Conservation (phyloP, 2,113 vertebrate species). For the Macaca nemestrina region DNA sequence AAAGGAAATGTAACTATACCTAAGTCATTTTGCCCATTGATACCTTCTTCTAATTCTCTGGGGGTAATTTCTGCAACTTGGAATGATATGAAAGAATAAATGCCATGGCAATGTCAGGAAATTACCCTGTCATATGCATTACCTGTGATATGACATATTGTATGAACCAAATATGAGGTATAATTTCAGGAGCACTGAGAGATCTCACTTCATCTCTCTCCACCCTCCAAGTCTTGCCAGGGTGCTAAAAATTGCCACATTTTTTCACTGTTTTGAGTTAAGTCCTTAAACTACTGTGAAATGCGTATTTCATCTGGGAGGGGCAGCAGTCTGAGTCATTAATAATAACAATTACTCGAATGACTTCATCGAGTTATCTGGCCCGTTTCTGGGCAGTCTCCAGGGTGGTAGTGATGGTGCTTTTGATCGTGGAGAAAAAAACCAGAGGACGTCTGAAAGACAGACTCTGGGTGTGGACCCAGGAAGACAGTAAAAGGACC, state of each 20-base stretch:
- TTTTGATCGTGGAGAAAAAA: constrained; percentile 51
- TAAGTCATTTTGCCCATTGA: background rate
- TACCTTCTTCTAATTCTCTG: background rate
- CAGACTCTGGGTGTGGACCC: constrained; percentile 55
- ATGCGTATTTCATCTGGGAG: constrained; percentile 28
- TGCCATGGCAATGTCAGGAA: too few relatives aligned
- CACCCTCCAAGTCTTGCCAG: background rate
- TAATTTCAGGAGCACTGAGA: background rate
- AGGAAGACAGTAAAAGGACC: constrained; percentile 41
- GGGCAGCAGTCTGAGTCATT: constrained; percentile 46
- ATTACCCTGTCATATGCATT: background rate
- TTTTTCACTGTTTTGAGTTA: constrained; percentile 10
- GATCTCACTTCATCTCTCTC: background rate
- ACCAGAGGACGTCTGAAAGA: background rate
- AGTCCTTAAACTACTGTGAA: constrained; percentile 24
- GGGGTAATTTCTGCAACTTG: background rate
- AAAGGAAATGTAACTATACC: background rate
- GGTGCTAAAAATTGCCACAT: background rate
- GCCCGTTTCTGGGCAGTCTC: constrained; percentile 43
- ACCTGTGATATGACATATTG: background rate
- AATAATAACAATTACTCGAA: constrained; percentile 63
- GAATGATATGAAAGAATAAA: background rate
- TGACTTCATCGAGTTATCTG: constrained; percentile 44
- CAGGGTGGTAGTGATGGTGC: background rate
- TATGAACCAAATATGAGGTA: background rate